A percentile compares a stretch with the other conserved stretches of the same genome.
These are phyloP conservation scores for Aurelia aurita complex sp. Pacific DNA, from an alignment of 30 jellyfish, hydroid and myxozoan genomes.

Conservation along the genomic window DNA sequence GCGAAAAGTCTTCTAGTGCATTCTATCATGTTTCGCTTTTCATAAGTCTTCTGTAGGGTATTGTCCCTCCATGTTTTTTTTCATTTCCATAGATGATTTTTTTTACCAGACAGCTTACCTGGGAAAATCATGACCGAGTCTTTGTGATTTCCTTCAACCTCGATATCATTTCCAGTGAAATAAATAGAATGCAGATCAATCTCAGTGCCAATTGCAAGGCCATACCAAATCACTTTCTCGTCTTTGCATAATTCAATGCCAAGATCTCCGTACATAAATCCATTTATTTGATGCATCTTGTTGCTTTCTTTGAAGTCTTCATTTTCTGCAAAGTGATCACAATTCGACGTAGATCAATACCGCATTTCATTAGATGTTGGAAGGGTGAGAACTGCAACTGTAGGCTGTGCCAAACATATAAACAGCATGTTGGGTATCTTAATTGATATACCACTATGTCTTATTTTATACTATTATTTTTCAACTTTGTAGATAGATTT, in stretches of 20 bases:
- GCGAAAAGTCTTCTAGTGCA: no score
- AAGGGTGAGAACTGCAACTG: no score
- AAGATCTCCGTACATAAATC: slow-evolving; percentile 58
- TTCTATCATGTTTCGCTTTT: no score
- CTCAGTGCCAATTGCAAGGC: slow-evolving; percentile 59
- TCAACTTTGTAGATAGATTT: no score
- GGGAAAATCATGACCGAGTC: slow-evolving; percentile 57
- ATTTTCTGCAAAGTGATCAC: slow-evolving; percentile 16
- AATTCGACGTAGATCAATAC: no score
- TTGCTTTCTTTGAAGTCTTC: slow-evolving; percentile 68
- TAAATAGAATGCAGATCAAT: slow-evolving; percentile 44
- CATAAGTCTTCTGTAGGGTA: no score
- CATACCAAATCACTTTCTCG: slow-evolving; percentile 49
- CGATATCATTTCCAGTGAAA: slow-evolving; percentile 58
- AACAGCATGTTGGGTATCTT: no score
- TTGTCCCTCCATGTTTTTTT: no score
- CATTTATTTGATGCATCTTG: slow-evolving; percentile 72
- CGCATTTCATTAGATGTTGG: no score
- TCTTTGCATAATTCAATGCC: slow-evolving; percentile 55
- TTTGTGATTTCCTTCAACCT: slow-evolving; percentile 56
- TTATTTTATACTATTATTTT: no score
- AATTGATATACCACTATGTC: no score
- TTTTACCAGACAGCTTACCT: slow-evolving; percentile 30
- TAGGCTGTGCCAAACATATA: no score
- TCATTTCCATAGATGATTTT: neutral